A percentile compares a stretch with the other conserved stretches of the same genome.
These are phyloP conservation scores for Samia ricini DNA, from an alignment of 1,140 invertebrate genomes.

Conservation along the genomic window DNA sequence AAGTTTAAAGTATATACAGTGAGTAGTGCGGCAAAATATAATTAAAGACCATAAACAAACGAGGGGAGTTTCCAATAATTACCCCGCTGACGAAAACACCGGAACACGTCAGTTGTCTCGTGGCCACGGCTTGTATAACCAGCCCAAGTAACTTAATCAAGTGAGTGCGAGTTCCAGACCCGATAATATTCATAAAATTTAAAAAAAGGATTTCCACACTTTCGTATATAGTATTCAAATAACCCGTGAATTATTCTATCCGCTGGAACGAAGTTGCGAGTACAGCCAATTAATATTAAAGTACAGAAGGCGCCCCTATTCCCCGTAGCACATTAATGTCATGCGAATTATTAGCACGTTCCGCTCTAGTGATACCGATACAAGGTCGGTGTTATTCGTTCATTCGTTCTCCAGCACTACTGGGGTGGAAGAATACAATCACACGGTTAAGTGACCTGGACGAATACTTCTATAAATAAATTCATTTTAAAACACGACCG, in stretches of 20 bases:
- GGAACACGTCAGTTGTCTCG: too few species aligned
- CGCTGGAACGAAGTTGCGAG: background rate
- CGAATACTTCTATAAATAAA: background rate
- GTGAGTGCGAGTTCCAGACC: too few species aligned
- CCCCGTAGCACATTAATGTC: constrained; percentile 24
- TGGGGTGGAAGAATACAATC: background rate
- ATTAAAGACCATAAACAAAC: too few species aligned
- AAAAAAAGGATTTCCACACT: background rate
- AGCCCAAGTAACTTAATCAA: too few species aligned
- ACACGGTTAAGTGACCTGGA: background rate
- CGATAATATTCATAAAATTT: background rate
- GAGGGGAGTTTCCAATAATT: too few species aligned
- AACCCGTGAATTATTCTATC: background rate
- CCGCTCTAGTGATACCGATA: constrained; percentile 41
- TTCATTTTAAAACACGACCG: background rate
- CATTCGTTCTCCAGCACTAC: background rate
- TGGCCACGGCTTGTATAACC: too few species aligned
- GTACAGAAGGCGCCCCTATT: constrained; percentile 10
- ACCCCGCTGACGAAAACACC: too few species aligned
- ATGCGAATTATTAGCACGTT: constrained; percentile 45
- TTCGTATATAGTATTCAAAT: background rate
- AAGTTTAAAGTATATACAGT: too few species aligned
- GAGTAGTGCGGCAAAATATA: too few species aligned
- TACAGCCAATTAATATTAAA: background rate
- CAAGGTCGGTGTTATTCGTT: constrained; percentile 39